Evolutionary conservation across 2,113 vertebrate species (phyloP), one percentile per base, ranked within the genome.

Genomic region (Boleophthalmus pectinirostris): DNA sequence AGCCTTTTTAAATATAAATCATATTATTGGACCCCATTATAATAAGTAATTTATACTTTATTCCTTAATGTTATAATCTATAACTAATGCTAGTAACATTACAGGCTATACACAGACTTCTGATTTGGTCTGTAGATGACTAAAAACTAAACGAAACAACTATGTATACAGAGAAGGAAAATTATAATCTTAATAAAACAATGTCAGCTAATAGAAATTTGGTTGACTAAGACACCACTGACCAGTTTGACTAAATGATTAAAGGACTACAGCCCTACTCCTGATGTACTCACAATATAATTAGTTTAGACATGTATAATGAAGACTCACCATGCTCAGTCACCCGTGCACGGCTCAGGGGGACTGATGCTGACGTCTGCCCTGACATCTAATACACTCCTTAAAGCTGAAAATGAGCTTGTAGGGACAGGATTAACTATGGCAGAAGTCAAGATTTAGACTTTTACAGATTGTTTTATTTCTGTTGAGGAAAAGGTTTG

Each of bases 271-370:
- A 43, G 38, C 38, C 38, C 38, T 43, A 10, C 38, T 43, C 38
- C 23, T 61, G 18, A 18, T 56, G 13, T 73, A 0, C 14, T 38
- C 12, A 47, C 18, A 64, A 64, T 38, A 21, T 20, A 38, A 64
- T 64, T 2, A 64, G 61, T 38, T 38, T n/a, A 64, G 61, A 64
- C 61, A 38, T 43, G 61, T 20, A 64, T 35, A 35, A 64, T 64
- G 33, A 38, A 64, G 33, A 64, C 61, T 38, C 18, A n/a, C n/a
- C 29, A n/a, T 38, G 61, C 61, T 35, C 60, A 63, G 60, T 29
- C 60, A 63, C 16, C 23, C 1, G 6, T 47, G 21, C 43, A 24
- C n/a, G 23, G 35, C 25, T 33, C 3, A 60, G 12, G 15, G 35
- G 16, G 56, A 60, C 46, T 2, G 21, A 18, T 5, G 5, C 20